Base-by-base conservation (phyloP, 2,797 vertebrate genomes). In the Bufotes viridis region DNA sequence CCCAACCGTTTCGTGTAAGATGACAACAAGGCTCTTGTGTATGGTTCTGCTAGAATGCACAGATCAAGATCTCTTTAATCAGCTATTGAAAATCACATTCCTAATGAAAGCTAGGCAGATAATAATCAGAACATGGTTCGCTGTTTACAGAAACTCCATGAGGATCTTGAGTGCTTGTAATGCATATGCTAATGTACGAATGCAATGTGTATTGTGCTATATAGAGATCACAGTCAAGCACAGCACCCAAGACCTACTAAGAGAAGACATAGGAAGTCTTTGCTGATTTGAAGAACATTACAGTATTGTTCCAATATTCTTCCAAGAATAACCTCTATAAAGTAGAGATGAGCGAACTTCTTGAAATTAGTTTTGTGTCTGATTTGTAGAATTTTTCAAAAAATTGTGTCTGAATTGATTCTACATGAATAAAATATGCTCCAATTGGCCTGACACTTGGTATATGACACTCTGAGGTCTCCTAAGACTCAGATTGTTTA, bases 31-130 rank as follows among this genome's bases (percentile, higher is more conserved):
- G 85, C 81, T 81, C 88, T 88, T 84, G 81, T 88, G 81, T 84
- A 60, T 65, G n/a, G 81, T 84, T 84, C 87, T 79, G 87, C 81
- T 84, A 79, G 81, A 69, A 88, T 72, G 81, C 65, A 78, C 82
- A 84, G 82, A 84, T 88, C 87, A 88, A 88, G 63, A 88, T 84
- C 75, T 84, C 87, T 88, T 88, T 87, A 89, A 89, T 87, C 85
- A 80, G 81, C 65, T 78, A 89, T 79, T 83, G 81, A 87, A 87
- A 84, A 84, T 89, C 88, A 79, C 81, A 87, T 89, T 89, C 75
- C 84, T 89, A 89, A 86, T 89, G 80, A 89, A 83, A 82, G 61
- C 76, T 53, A 2, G 67, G 78, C 80, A 86, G 72, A 88, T 88
- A 80, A 86, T 87, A 58, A 87, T 82, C 84, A 78, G 70, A 78